Evolutionary conservation across 2,888 invertebrate genomes (phyloP).

Genomic region (Eupeodes luniger): DNA sequence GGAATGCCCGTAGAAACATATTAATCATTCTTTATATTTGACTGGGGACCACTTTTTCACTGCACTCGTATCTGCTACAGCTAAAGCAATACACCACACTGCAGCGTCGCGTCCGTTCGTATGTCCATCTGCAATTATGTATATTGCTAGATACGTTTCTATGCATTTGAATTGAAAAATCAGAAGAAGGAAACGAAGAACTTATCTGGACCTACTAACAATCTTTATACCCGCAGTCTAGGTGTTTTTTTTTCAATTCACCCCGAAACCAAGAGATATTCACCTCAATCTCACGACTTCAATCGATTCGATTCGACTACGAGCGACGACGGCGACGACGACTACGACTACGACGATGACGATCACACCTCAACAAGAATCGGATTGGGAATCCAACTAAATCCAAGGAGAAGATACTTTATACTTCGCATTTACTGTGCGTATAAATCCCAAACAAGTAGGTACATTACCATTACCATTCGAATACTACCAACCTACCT

Average conservation of each 20-base stretch:
- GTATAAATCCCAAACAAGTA: slow-evolving; percentile 58
- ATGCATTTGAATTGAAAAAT: slow-evolving; percentile 64
- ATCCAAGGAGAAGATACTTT: slow-evolving; percentile 50
- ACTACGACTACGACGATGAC: too few species aligned
- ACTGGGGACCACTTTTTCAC: slow-evolving; percentile 62
- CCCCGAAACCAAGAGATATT: slow-evolving; percentile 42
- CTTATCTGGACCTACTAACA: slow-evolving; percentile 38
- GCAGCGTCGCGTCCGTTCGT: neutral
- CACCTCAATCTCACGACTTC: slow-evolving; percentile 47
- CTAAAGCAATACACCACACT: neutral
- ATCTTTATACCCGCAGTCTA: slow-evolving; percentile 15
- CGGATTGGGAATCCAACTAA: slow-evolving; percentile 33
- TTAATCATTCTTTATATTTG: slow-evolving; percentile 44
- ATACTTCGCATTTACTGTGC: slow-evolving; percentile 34
- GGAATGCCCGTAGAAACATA: slow-evolving; percentile 36
- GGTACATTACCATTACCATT: slow-evolving; percentile 47
- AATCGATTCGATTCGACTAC: neutral
- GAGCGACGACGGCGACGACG: too few species aligned
- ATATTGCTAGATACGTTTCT: slow-evolving; percentile 1
- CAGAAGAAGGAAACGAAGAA: slow-evolving; percentile 39
- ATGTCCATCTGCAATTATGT: slow-evolving; percentile 28
- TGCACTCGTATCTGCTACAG: neutral
- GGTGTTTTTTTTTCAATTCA: slow-evolving; percentile 38
- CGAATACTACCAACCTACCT: slow-evolving; percentile 28
- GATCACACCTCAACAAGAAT: slow-evolving; percentile 60